Evolutionary conservation across 2,113 vertebrate genomes (phyloP).

Genomic region (Vicugna pacos): DNA sequence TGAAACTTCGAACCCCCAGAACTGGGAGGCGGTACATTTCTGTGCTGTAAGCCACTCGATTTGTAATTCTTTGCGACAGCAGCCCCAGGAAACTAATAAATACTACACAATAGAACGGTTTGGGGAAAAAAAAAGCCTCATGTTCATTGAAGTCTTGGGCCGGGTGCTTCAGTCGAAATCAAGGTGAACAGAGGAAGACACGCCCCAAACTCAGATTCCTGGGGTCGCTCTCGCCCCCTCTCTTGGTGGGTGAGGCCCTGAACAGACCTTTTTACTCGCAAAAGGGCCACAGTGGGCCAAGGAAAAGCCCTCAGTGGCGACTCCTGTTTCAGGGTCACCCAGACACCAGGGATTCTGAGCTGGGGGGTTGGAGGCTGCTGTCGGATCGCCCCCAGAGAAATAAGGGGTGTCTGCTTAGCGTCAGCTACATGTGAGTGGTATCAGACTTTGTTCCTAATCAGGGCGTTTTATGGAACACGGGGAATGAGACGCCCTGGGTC

Average conservation of each 20-base stretch:
- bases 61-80: neutral
- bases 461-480: neutral
- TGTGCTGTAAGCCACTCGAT: neutral
- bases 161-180: neutral
- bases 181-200: fast-evolving
- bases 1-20: fast-evolving
- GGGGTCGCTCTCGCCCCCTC: neutral
- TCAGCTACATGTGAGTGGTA: fast-evolving
- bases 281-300: neutral
- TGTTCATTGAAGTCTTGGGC: neutral
- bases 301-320: neutral
- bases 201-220: neutral
- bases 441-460: neutral
- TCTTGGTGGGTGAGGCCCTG: neutral
- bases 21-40: fast-evolving
- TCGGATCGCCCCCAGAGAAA: too few species aligned
- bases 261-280: too few species aligned
- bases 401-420: neutral
- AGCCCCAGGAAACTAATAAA: too few species aligned
- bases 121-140: too few species aligned
- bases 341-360: neutral
- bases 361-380: neutral
- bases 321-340: neutral
- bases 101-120: neutral
- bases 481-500: neutral